A percentile compares a stretch with the other conserved stretches of the same genome.
These are phyloP conservation scores for Cheilosia grossa DNA, from an alignment of 2,888 invertebrate species.

Conservation along the genomic window DNA sequence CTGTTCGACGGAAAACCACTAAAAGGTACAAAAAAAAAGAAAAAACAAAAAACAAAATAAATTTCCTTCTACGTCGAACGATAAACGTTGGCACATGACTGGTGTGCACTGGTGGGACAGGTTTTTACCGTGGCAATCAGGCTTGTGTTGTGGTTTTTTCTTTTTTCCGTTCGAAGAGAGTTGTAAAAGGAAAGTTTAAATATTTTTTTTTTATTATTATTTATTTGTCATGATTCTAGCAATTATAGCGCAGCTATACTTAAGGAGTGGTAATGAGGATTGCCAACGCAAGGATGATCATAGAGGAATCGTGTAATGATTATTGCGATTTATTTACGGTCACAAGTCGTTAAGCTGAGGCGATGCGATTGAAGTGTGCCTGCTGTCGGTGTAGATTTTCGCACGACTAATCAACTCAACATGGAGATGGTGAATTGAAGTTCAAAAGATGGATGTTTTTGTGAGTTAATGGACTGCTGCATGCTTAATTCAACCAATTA, in stretches of 20 bases:
- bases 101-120: conserved; percentile 32
- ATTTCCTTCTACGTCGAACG: conserved; percentile 18
- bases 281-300: conserved; percentile 29
- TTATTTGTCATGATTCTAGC: conserved; percentile 60
- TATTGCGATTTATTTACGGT: neutral
- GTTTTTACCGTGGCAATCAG: conserved; percentile 18
- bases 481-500: too few species aligned
- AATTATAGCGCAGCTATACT: conserved; percentile 47
- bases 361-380: too few species aligned
- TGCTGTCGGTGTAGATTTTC: too few species aligned
- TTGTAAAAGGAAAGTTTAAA: conserved; percentile 46
- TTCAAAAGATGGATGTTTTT: too few species aligned
- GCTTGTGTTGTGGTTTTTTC: conserved; percentile 9
- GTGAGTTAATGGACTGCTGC: too few species aligned
- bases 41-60: neutral
- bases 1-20: conserved; percentile 26
- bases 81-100: conserved; percentile 47
- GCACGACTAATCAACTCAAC: too few species aligned
- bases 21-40: neutral
- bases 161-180: neutral
- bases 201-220: conserved; percentile 35
- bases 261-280: conserved; percentile 63
- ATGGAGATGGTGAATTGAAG: too few species aligned
- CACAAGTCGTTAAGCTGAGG: neutral
- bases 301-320: neutral